Evolutionary conservation across 1,140 invertebrate species (phyloP), one percentile per base, ranked within the genome.

Genomic region (Octopus sinensis): DNA sequence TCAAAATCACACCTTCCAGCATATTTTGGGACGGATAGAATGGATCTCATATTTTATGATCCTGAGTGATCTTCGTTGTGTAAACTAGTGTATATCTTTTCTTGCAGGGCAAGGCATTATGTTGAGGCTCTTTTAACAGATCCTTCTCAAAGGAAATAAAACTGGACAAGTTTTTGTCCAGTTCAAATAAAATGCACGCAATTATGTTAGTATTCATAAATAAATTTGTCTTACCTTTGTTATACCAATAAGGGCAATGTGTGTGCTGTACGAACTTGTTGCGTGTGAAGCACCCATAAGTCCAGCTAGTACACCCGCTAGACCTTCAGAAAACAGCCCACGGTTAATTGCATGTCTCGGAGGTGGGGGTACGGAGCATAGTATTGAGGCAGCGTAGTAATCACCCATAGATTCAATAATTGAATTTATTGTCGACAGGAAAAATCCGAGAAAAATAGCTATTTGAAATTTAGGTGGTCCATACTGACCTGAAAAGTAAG

Each of bases 251-350:
- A 83, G 79, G 1, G 82, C 82, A 17, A 82, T 54, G 43, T 83
- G 78, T 23, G 76, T 10, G 54, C 85, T 87, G 85, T 96, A 96
- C 1, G 95, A 96, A 83, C 96, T 96, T 5, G 95, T 95, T 6
- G 95, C 95, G 85, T 96, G 96, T 9, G 94, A 85, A 92, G 89
- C 94, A 10, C 95, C 95, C 93, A 94, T 95, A 4, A 96, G 90
- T 0, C 95, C 95, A 0, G 95, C 94, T 9, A 96, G 87, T 6
- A 96, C 90, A 0, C 95, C 95, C 4, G 95, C 95, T 9, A 96
- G 83, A 0, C 96, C 96, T 91, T 97, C 96, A 0, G 95, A 93
- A 6, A 93, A 94, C 54, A 97, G 95, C 0, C 95, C 96, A 10
- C 96, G 93, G 84, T 91, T 92, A 30, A 92, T 86, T 10, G 91